Percentiles rank a stretch among this genome's conserved stretches.
These are phyloP conservation scores for Dendronephthya gigantea DNA, from an alignment of 64 coral and sea anemone genomes.

Conservation along the genomic window DNA sequence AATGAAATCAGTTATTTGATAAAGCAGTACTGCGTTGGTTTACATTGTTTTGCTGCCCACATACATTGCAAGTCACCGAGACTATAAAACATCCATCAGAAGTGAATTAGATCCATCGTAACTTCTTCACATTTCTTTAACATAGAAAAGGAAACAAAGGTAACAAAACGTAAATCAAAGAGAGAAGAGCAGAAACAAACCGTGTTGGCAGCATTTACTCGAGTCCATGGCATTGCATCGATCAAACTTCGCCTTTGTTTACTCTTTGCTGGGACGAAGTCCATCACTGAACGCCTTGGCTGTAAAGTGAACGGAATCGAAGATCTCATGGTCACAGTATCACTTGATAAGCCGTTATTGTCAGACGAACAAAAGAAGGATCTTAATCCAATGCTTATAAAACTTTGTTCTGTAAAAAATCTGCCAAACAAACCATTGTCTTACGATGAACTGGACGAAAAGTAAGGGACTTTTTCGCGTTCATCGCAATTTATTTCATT, in stretches of 20 bases:
- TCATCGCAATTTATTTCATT: no score
- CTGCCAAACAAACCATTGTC: conserved; percentile 66
- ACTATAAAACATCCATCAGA: no score
- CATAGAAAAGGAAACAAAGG: conserved; percentile 20
- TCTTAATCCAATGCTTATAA: conserved; percentile 88
- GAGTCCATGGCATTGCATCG: conserved; percentile 45
- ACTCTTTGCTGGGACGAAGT: conserved; percentile 65
- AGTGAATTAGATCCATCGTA: no score
- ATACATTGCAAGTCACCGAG: no score
- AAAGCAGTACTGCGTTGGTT: no score
- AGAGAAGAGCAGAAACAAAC: conserved; percentile 24
- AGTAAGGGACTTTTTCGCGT: conserved; percentile 52
- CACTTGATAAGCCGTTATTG: conserved; percentile 61
- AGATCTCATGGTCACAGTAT: conserved; percentile 63
- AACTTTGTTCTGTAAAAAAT: conserved; percentile 56
- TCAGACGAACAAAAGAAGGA: conserved; percentile 58
- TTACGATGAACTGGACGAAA: conserved; percentile 49
- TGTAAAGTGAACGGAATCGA: conserved; percentile 51
- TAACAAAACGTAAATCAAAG: not conserved
- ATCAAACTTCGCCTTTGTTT: conserved; percentile 50
- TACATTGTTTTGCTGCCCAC: no score
- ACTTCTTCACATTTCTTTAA: not conserved
- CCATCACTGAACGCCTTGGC: conserved; percentile 40
- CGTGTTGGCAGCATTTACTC: conserved; percentile 32
- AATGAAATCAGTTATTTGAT: no score